Evolutionary conservation across 2,888 invertebrate genomes (phyloP).

Genomic region (Rotaria magnacalcarata): DNA sequence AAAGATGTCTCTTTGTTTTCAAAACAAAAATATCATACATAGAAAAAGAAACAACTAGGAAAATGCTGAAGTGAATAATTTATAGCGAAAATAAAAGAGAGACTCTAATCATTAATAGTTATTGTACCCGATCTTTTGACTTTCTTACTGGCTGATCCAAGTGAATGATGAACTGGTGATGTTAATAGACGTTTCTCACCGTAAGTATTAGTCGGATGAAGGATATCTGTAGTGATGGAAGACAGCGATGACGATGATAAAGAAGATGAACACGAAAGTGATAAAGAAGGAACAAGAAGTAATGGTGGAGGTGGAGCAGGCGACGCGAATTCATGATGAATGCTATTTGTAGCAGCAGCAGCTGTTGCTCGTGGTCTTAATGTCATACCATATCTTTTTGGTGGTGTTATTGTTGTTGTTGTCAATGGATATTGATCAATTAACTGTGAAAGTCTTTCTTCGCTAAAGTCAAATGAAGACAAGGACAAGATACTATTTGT

Average conservation of each 20-base stretch:
- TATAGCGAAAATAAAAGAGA: not conserved
- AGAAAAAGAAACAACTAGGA: not conserved
- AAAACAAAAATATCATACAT: not conserved
- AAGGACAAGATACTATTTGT: not conserved
- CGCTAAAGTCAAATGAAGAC: slow-evolving; percentile 9
- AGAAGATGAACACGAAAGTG: not conserved
- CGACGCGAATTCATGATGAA: not conserved
- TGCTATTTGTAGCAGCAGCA: not conserved
- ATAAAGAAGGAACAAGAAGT: not conserved
- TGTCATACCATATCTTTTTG: not conserved
- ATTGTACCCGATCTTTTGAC: not conserved
- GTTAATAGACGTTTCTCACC: not conserved
- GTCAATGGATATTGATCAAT: slow-evolving; percentile 18
- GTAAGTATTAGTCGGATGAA: not conserved
- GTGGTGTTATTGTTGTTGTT: not conserved
- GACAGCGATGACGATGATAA: not conserved
- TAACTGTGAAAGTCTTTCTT: not conserved
- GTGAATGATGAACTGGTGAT: not conserved
- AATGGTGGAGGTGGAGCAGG: not conserved
- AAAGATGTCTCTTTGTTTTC: not conserved
- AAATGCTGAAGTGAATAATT: not conserved
- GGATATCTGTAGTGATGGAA: not conserved
- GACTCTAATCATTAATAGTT: slow-evolving; percentile 1
- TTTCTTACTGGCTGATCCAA: not conserved
- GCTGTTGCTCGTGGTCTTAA: not conserved